Conservation (phyloP, 2,888 invertebrate genomes). For the Acanthacorydalis orientalis region DNA sequence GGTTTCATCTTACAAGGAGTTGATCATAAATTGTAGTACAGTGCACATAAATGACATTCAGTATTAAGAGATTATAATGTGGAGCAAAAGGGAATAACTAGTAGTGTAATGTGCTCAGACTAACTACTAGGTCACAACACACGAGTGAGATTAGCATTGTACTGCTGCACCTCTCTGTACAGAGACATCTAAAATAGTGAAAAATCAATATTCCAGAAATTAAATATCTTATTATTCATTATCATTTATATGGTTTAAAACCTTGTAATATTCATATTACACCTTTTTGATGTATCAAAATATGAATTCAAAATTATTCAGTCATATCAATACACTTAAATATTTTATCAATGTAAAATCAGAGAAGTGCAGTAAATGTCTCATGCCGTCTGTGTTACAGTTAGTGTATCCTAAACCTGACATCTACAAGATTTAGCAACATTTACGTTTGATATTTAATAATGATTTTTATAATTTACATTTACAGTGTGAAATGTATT, state of each 20-base stretch:
- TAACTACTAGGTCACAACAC: slow-evolving; percentile 19
- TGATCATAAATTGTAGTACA: slow-evolving; percentile 1
- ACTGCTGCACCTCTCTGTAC: background rate
- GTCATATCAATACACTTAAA: too few relatives aligned
- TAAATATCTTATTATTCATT: too few relatives aligned
- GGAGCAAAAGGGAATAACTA: slow-evolving; percentile 4
- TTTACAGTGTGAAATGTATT: slow-evolving; percentile 16
- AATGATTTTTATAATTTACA: slow-evolving; percentile 8
- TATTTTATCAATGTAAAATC: background rate
- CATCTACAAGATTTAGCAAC: slow-evolving; percentile 3
- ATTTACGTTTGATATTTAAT: slow-evolving; percentile 8
- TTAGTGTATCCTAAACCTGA: slow-evolving; percentile 2
- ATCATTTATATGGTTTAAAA: too few relatives aligned
- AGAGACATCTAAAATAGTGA: slow-evolving; percentile 8
- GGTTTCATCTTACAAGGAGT: background rate
- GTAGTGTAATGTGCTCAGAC: slow-evolving; percentile 2
- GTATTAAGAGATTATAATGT: slow-evolving; percentile 3
- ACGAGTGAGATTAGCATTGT: slow-evolving; percentile 18
- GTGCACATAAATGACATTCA: slow-evolving; percentile 6
- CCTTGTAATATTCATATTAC: too few relatives aligned
- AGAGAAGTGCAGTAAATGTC: background rate
- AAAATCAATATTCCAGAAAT: too few relatives aligned
- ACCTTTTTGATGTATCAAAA: too few relatives aligned
- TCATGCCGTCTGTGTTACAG: background rate
- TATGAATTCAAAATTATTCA: too few relatives aligned